A percentile compares a stretch with the other conserved stretches of the same genome.
These are phyloP conservation scores for Acanthaster planci DNA, from an alignment of 35 echinoderm and acorn worm species.

Conservation along the genomic window DNA sequence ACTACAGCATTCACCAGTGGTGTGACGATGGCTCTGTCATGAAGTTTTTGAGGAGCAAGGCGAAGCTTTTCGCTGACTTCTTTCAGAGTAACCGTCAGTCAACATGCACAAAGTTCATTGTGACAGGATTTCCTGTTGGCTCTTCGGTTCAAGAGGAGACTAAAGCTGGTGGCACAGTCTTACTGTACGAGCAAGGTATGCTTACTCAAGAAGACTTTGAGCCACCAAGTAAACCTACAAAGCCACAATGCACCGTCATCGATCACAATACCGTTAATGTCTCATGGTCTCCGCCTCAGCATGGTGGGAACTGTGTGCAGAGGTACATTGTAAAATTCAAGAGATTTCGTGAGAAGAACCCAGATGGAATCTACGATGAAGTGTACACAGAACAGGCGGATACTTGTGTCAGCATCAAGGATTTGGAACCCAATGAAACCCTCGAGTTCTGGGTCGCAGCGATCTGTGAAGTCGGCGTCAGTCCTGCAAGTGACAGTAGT, in stretches of 20 bases:
- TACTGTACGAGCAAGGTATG: not conserved
- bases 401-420: not conserved
- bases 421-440: not conserved
- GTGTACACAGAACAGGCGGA: not conserved
- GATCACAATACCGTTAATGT: not conserved
- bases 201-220: slow-evolving; percentile 8
- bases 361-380: not conserved
- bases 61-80: not conserved
- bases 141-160: not conserved
- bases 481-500: not conserved
- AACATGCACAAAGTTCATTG: not conserved
- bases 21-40: not conserved
- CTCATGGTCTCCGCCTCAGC: not conserved
- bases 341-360: not conserved
- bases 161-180: not conserved
- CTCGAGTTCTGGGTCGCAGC: not conserved
- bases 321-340: not conserved
- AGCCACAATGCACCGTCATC: not conserved
- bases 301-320: not conserved
- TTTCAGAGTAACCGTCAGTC: not conserved
- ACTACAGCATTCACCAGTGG: not conserved
- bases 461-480: not conserved
- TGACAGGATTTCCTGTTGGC: not conserved
- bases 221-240: not conserved
- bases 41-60: not conserved